phyloP scores from a whole-genome alignment of 1,140 invertebrate species.

The Psix sp. region DNA sequence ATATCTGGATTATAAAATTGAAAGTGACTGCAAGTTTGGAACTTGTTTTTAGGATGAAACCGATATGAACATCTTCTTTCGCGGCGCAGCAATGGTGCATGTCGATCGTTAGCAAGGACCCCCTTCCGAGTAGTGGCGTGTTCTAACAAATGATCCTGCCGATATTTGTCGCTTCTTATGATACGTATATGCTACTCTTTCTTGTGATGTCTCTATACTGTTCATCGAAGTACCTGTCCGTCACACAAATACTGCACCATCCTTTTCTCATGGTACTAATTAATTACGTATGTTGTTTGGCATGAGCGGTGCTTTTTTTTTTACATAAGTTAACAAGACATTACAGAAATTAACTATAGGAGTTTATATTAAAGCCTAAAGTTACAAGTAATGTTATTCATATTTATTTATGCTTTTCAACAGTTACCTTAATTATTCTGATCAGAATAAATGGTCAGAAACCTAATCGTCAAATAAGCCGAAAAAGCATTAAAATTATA shows the following conservation, averaged over 20 bases:
- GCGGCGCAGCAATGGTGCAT: slow-evolving; percentile 36
- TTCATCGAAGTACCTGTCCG: slow-evolving; percentile 39
- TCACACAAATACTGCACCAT: slow-evolving; percentile 48
- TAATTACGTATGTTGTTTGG: slow-evolving; percentile 24
- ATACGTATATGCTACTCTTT: slow-evolving; percentile 53
- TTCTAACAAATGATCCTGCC: slow-evolving; percentile 60
- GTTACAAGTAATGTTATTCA: no score
- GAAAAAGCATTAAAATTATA: slow-evolving; percentile 26
- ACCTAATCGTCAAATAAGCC: slow-evolving; percentile 38
- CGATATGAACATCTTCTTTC: slow-evolving; percentile 29
- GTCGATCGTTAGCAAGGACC: slow-evolving; percentile 57
- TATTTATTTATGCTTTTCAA: slow-evolving; percentile 30
- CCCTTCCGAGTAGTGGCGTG: slow-evolving; percentile 53
- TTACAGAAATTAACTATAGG: slow-evolving; percentile 25
- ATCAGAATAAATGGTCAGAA: slow-evolving; percentile 26
- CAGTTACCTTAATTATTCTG: slow-evolving; percentile 16
- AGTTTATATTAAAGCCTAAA: no score
- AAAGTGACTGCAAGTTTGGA: slow-evolving; percentile 18
- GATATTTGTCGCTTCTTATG: slow-evolving; percentile 55
- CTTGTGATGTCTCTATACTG: slow-evolving; percentile 51
- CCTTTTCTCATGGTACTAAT: slow-evolving; percentile 49
- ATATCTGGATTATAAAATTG: slow-evolving; percentile 7
- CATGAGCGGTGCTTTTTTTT: neutral
- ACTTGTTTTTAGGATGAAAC: slow-evolving; percentile 27
- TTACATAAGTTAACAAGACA: slow-evolving; percentile 1